Base-by-base conservation (phyloP, 64 coral and sea anemone genomes). In the Pocillopora damicornis region DNA sequence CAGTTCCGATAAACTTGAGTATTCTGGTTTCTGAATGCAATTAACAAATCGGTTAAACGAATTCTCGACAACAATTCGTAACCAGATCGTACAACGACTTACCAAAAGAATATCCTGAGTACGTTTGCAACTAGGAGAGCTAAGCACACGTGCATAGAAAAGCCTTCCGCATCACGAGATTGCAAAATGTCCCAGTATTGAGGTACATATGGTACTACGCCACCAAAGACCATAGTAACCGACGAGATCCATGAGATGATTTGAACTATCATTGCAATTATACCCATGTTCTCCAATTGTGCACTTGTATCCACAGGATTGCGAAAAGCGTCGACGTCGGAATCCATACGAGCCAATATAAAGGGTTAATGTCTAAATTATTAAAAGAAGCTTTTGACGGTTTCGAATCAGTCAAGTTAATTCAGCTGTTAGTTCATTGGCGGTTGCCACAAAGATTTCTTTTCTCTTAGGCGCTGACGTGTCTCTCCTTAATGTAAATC, bases 61-160 rank as follows among this genome's bases (percentile, higher is more conserved):
- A 51, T 51, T 51, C 42, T 51, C 42, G 42, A 1, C 42, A 51
- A 51, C 3, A 7, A 51, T 51, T 51, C 42, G 42, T 51, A 51
- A 51, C 2, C 2, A 1, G 42, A 51, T 51, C 42, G 42, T 7
- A 36, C 74, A 60, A 9, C 35, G 34, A 92, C 93, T 93, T 95
- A 99, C 97, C 97, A 99, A 79, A 99, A 99, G 76, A 99, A 92
- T 83, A 99, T 92, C 79, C 97, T 94, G 17, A 99, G 90, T 37
- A 99, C 92, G 79, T 99, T 99, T 18, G 97, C 97, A 11, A 99
- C 62, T 45, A 99, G 90, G 51, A 99, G 60, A 63, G 97, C 97
- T 65, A 99, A 74, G 65, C 97, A 99, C 35, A 99, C 97, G 76
- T 99, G 90, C 73, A 92, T 92, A 25, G 97, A 99, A 63, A 99